phyloP scores from a whole-genome alignment of 2,113 vertebrate species.

The Bothrops jararaca region DNA sequence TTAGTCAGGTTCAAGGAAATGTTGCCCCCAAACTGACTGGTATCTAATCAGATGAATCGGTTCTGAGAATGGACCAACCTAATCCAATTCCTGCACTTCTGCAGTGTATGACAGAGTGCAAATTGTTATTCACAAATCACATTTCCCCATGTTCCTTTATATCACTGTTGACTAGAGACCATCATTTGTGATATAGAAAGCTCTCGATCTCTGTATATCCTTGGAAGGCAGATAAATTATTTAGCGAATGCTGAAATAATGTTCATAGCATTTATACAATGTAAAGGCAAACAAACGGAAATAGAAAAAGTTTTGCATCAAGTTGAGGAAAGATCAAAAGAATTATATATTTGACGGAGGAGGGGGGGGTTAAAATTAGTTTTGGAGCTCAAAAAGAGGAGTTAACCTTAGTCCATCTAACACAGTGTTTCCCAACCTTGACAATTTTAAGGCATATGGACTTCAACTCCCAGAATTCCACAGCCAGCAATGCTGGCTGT shows the following conservation, averaged over 20 bases:
- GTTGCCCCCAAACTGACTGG: neutral
- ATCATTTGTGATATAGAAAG: neutral
- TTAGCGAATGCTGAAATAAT: neutral
- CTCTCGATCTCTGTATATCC: neutral
- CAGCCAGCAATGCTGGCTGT: no score
- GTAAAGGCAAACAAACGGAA: neutral
- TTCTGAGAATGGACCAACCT: neutral
- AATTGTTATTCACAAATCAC: neutral
- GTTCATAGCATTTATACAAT: neutral
- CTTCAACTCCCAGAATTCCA: no score
- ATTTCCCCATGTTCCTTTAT: neutral
- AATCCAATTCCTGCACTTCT: neutral
- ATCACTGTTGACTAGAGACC: neutral
- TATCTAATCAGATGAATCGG: neutral
- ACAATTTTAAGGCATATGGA: no score
- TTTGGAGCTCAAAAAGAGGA: neutral
- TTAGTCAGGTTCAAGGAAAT: neutral
- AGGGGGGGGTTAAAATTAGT: neutral
- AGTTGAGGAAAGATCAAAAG: neutral
- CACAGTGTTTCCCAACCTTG: no score
- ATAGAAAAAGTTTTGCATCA: neutral
- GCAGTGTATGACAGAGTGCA: neutral
- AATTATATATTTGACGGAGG: neutral
- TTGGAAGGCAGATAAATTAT: neutral
- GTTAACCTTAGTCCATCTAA: neutral